Evolutionary conservation across 2,797 vertebrate genomes (phyloP), one percentile per base, ranked within the genome.

Genomic region (Muraenolepis orangiensis): DNA sequence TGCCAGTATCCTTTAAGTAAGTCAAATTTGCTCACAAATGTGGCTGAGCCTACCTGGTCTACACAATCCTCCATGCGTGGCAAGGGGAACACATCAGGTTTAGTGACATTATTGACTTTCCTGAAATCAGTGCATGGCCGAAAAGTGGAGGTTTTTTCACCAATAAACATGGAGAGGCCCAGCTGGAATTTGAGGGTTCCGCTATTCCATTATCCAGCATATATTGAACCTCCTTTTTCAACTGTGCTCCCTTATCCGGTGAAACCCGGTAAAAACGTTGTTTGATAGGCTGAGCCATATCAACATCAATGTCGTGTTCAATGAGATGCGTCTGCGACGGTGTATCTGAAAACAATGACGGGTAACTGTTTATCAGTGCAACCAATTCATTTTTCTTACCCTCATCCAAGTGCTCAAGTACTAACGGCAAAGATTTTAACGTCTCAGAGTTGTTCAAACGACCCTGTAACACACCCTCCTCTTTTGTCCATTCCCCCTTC

Each of bases 331-430:
- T 66, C 6, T 12, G 29, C 18, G 72, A 26, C 36, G 72, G 57
- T 26, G 32, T 36, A 38, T 66, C 57, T 14, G 57, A 73, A 23
- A 73, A 73, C 31, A 73, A n/a, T n/a, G 31, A 64, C 71, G 71
- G 71, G 16, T 28, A 66, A 29, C 3, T 11, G 29, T 30, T 26
- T 5, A 66, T 30, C 32, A 72, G 2, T 28, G 18, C 46, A 11
- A 72, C 71, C 29, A 72, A 29, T 46, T 61, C 28, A n/a, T 61
- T 57, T 36, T 34, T 29, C 30, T 67, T 67, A 20, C 30, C 42
- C 66, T 67, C 34, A 26, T 73, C 72, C 61, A 73, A 67, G 40
- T 68, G 28, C 18, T 34, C 72, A 28, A 68, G 34, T 23, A 67
- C 23, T 67, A 34, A 7, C 67, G 67, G 20, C 23, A 73, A 73